These are phyloP conservation scores for Hippocampus zosterae DNA, from an alignment of 2,113 vertebrate species.

Conservation along the genomic window DNA sequence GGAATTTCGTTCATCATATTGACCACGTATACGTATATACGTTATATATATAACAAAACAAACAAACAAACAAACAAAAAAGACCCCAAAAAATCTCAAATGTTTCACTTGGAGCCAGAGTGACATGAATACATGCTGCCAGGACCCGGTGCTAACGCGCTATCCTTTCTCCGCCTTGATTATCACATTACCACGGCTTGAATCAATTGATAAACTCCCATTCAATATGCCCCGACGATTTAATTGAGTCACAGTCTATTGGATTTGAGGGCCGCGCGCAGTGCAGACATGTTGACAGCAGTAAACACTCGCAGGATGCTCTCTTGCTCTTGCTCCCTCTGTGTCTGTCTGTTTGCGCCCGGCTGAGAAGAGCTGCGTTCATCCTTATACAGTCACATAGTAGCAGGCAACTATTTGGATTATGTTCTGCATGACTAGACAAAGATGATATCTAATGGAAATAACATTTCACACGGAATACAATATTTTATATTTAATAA, in stretches of 20 bases:
- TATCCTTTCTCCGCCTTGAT: slow-evolving; percentile 92
- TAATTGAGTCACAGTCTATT: slow-evolving; percentile 99
- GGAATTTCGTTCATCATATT: slow-evolving; percentile 49
- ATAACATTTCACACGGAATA: too few species aligned
- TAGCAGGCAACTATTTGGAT: not conserved
- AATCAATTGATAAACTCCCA: slow-evolving; percentile 98
- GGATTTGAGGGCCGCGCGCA: slow-evolving; percentile 81
- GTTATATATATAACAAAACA: slow-evolving; percentile 9
- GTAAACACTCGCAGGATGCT: slow-evolving; percentile 80
- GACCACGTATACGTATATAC: slow-evolving; percentile 9
- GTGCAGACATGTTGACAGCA: slow-evolving; percentile 91
- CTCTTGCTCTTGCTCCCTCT: slow-evolving; percentile 32
- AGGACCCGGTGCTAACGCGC: slow-evolving; percentile 85
- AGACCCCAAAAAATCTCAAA: slow-evolving; percentile 2
- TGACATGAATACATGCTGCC: slow-evolving; percentile 63
- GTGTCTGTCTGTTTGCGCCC: slow-evolving; percentile 26
- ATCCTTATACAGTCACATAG: slow-evolving; percentile 6
- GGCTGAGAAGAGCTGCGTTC: slow-evolving; percentile 27
- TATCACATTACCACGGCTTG: slow-evolving; percentile 95
- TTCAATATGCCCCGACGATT: slow-evolving; percentile 91
- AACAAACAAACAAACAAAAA: not conserved
- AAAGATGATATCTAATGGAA: too few species aligned
- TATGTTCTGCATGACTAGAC: too few species aligned
- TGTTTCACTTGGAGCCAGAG: slow-evolving; percentile 59
- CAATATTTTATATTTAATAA: too few species aligned